Evolutionary conservation across 2,797 vertebrate genomes (phyloP).

Genomic region (Ficedula albicollis): DNA sequence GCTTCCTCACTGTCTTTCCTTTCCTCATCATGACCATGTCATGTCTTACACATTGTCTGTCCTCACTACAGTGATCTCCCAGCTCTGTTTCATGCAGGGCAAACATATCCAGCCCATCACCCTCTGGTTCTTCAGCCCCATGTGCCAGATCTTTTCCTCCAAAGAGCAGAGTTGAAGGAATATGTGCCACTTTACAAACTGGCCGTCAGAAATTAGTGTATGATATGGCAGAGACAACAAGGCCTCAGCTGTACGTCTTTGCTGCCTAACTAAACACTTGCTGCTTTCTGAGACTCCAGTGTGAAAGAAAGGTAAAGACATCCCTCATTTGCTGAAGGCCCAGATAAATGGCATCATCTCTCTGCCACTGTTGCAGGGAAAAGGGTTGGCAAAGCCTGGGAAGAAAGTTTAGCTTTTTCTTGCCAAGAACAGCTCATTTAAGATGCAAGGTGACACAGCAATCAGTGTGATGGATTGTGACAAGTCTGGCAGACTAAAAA

Average conservation of each 20-base stretch:
- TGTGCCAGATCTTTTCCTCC: background rate
- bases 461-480: background rate
- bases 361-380: background rate
- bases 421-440: background rate
- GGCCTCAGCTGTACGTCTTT: background rate
- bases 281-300: background rate
- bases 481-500: background rate
- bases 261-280: background rate
- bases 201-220: background rate
- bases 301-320: background rate
- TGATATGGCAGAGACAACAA: background rate
- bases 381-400: background rate
- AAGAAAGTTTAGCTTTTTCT: background rate
- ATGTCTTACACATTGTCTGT: background rate
- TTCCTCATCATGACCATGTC: background rate
- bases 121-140: background rate
- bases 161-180: background rate
- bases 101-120: background rate
- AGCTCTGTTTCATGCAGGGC: background rate
- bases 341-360: background rate
- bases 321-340: background rate
- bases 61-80: background rate
- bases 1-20: background rate
- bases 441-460: background rate
- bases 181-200: background rate